phyloP scores from a whole-genome alignment of 2,797 vertebrate species.

The Chloroceryle amazona region DNA sequence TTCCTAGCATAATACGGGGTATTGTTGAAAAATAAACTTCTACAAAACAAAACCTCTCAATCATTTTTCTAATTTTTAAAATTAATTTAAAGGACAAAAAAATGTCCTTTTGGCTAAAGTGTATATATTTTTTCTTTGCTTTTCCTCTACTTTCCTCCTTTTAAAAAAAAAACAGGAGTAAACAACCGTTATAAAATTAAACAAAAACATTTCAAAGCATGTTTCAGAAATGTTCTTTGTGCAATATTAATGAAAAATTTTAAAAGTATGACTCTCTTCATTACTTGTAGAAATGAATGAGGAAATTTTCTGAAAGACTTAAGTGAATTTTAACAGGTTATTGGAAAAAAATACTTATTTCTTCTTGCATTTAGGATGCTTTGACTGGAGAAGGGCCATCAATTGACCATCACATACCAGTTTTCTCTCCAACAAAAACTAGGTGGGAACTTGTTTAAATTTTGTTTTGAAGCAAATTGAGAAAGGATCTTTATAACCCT shows the following conservation, averaged over 20 bases:
- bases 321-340: neutral
- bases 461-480: neutral
- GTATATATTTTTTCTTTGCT: neutral
- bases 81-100: neutral
- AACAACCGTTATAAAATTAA: neutral
- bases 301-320: neutral
- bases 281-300: neutral
- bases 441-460: neutral
- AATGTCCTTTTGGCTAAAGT: neutral
- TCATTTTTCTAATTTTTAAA: neutral
- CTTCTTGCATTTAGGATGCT: neutral
- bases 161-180: neutral
- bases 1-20: neutral
- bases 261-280: neutral
- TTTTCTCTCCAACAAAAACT: neutral
- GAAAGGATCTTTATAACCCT: neutral
- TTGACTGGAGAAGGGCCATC: neutral
- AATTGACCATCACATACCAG: neutral
- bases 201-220: neutral
- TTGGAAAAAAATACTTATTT: neutral
- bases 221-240: neutral
- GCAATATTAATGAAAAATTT: neutral
- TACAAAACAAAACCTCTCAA: accelerated
- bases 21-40: neutral
- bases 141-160: neutral